Evolutionary conservation across 2,797 vertebrate genomes (phyloP).

Genomic region (Anguilla marmorata): DNA sequence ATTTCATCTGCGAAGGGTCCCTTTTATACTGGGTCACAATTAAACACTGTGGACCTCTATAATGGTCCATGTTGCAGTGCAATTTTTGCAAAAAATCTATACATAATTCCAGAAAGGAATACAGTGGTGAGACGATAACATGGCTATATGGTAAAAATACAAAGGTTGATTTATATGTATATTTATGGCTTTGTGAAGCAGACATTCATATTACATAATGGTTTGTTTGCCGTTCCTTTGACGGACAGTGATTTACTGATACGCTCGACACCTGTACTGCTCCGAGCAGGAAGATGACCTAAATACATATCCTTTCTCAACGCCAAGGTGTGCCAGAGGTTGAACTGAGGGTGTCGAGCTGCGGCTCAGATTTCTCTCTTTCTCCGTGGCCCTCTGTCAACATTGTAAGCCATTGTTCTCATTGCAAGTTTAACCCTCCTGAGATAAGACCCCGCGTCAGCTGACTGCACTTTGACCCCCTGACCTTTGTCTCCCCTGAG

Average conservation of each 20-base stretch:
- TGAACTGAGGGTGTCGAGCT: constrained; percentile 28
- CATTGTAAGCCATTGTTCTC: not conserved
- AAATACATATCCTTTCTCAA: constrained; percentile 14
- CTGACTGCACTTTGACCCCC: constrained; percentile 5
- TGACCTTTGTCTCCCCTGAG: not conserved
- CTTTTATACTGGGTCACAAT: constrained; percentile 62
- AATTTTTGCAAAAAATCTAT: not conserved
- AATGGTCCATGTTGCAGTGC: not conserved
- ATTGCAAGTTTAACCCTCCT: not conserved
- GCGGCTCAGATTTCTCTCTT: not conserved
- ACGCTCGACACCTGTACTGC: constrained; percentile 6
- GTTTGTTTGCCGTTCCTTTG: not conserved
- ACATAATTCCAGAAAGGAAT: not conserved
- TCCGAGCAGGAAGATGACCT: constrained; percentile 29
- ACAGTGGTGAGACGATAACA: not conserved
- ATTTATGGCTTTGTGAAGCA: constrained; percentile 5
- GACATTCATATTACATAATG: constrained; percentile 36
- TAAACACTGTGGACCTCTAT: not conserved
- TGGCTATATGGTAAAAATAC: not conserved
- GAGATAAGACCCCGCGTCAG: not conserved
- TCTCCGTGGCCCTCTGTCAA: not conserved
- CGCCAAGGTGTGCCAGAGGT: constrained; percentile 25
- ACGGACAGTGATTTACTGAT: constrained; percentile 13
- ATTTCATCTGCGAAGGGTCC: constrained; percentile 18
- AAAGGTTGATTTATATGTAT: not conserved